Base-by-base conservation (phyloP, 2,797 vertebrate genomes). In the Scolopax bukidnonensis region DNA sequence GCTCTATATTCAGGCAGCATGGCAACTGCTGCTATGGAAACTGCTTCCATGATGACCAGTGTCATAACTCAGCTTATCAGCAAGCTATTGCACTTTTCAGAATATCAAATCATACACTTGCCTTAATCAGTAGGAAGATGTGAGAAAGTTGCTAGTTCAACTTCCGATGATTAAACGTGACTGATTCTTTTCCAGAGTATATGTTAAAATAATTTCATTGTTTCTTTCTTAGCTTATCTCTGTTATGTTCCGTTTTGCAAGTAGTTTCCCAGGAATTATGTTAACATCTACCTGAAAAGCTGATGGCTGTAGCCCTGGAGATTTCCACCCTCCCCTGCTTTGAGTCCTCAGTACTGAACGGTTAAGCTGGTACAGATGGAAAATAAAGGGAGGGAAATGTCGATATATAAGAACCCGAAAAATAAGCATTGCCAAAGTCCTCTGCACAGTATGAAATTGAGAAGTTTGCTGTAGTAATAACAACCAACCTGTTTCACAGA, bases 21-120 rank as follows among this genome's bases (percentile, higher is more conserved):
- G 76, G 79, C 60, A 87, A 90, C 43, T 65, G 61, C 84, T 93
- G 75, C 79, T 61, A 43, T 81, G 69, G 84, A 76, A 96, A 87
- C 82, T 92, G 32, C 78, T 86, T 89, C 69, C 40, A 4, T 13
- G 10, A 61, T 92, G 60, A 59, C 41, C 67, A 10, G 3, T 68
- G 51, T 69, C 18, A 19, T 3, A 70, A 14, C 48, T 86, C 51
- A 2, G 47, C 28, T 61, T 70, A 11, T 90, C 28, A 70, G 53
- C 17, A 75, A 50, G 65, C 12, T 70, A 16, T 67, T 4, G 11
- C 25, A 8, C 56, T 64, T 67, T 93, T 48, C 36, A 89, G 10
- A 54, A 47, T 21, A 40, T 61, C 25, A 56, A 32, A 28, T 32
- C n/a, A 12, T 68, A 40, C 6, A 27, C 53, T 25, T 73, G 54